Evolutionary conservation across 1,140 invertebrate genomes (phyloP).

Genomic region (Zaprionus africanus): DNA sequence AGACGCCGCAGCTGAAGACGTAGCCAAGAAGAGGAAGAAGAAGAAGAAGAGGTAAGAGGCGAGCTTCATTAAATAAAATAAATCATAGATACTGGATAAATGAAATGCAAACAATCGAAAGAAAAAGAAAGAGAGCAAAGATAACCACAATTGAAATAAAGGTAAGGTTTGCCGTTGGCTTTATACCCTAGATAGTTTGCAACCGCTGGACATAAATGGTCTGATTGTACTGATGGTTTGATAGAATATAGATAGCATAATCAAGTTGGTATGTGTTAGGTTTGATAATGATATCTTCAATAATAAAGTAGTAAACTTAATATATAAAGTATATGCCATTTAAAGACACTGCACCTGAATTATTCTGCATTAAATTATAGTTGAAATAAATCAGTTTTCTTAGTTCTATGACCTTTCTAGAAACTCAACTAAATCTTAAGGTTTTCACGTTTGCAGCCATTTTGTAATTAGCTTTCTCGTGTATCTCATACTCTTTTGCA

Average conservation of each 20-base stretch:
- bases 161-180: neutral
- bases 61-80: slow-evolving; percentile 5
- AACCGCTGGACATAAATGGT: no score
- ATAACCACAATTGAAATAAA: neutral
- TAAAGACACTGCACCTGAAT: no score
- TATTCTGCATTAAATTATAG: neutral
- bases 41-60: neutral
- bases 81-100: neutral
- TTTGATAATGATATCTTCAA: neutral
- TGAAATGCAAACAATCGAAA: slow-evolving; percentile 4
- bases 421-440: neutral
- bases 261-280: neutral
- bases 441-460: neutral
- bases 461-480: neutral
- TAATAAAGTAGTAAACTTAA: neutral
- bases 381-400: neutral
- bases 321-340: no score
- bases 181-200: neutral
- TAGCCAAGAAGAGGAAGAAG: neutral
- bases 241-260: neutral
- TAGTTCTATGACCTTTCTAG: neutral
- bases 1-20: neutral
- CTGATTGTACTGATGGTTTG: neutral
- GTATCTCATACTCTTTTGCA: neutral
- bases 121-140: neutral